phyloP scores from a whole-genome alignment of 2,113 vertebrate genomes.

The Pituophis catenifer region DNA sequence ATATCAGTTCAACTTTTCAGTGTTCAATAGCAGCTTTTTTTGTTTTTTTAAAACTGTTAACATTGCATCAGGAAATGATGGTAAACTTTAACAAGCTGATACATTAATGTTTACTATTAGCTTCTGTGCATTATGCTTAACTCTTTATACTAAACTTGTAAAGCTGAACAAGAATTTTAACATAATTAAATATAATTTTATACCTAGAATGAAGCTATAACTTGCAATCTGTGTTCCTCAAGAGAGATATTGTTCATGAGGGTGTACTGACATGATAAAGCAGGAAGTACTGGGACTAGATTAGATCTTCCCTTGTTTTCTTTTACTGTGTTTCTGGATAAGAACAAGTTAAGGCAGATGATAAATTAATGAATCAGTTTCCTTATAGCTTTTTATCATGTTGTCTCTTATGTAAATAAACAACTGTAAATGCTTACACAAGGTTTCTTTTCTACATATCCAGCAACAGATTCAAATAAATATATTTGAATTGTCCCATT shows the following conservation, averaged over 20 bases:
- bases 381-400: neutral
- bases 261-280: conserved; percentile 12
- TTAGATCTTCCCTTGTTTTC: neutral
- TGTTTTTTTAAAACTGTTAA: neutral
- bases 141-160: conserved; percentile 1
- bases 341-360: neutral
- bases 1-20: neutral
- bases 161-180: neutral
- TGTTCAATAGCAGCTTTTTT: neutral
- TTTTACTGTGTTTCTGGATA: neutral
- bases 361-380: neutral
- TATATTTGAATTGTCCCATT: neutral
- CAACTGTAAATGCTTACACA: neutral
- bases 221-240: neutral
- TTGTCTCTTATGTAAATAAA: neutral
- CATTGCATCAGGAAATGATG: neutral
- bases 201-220: neutral
- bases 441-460: neutral
- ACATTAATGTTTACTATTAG: neutral
- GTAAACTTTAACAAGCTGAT: conserved; percentile 5
- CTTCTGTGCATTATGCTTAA: conserved; percentile 4
- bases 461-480: neutral
- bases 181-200: neutral
- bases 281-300: neutral
- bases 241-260: neutral